Conservation (phyloP, 2,797 vertebrate species). For the Threskiornis aethiopicus region DNA sequence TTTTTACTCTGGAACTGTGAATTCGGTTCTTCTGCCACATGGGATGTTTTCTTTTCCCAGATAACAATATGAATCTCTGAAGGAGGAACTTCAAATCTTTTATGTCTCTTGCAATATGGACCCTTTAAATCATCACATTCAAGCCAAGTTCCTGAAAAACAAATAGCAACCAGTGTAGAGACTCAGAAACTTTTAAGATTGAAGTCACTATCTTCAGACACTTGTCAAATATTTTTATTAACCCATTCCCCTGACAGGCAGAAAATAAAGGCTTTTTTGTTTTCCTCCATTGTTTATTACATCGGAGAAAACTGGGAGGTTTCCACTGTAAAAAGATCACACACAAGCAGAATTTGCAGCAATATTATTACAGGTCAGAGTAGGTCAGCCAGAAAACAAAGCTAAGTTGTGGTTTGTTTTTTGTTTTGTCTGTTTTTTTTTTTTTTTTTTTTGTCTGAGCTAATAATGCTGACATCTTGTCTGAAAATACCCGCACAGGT, state of each 20-base stretch:
- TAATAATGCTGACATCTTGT: not conserved
- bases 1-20: not conserved
- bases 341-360: not conserved
- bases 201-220: not conserved
- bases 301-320: not conserved
- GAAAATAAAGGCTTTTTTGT: not conserved
- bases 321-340: not conserved
- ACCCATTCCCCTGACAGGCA: not conserved
- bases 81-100: conserved; percentile 77
- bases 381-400: not conserved
- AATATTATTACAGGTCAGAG: not conserved
- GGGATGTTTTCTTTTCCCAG: conserved; percentile 82
- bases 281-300: not conserved
- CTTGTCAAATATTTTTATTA: not conserved
- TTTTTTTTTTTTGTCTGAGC: not conserved
- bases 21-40: not conserved
- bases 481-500: not conserved
- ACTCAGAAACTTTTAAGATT: not conserved
- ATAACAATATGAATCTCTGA: conserved; percentile 87
- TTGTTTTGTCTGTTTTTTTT: too few species aligned
- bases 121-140: conserved; percentile 91
- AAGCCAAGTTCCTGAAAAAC: conserved; percentile 85
- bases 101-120: conserved; percentile 68
- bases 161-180: conserved; percentile 23
- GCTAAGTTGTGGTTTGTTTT: too few species aligned